Percentiles rank a stretch among this genome's conserved stretches.
Evolutionary conservation across 2,797 vertebrate species (phyloP).

Genomic region (Austrolebias charrua): DNA sequence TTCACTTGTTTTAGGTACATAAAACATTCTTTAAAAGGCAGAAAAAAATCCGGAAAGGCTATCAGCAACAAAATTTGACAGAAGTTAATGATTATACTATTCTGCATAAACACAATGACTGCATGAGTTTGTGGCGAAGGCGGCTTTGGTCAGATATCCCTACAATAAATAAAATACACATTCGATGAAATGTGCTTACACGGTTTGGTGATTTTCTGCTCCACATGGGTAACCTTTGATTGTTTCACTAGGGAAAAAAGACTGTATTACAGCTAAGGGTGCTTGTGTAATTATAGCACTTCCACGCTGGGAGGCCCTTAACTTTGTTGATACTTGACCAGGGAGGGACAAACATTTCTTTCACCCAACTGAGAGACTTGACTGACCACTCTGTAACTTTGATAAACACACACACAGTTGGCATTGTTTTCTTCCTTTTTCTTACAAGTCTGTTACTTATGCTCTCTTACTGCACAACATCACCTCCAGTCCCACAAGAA

Average conservation of each 20-base stretch:
- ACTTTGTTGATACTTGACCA: conserved; percentile 71
- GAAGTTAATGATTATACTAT: conserved; percentile 17
- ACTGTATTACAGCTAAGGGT: conserved; percentile 26
- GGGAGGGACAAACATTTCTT: conserved; percentile 48
- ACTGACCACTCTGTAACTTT: conserved; percentile 47
- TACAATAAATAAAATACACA: neutral
- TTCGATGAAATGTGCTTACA: neutral
- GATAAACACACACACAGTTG: conserved; percentile 40
- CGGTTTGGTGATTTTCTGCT: conserved; percentile 9
- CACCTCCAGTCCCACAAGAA: conserved; percentile 28
- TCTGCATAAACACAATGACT: conserved; percentile 7
- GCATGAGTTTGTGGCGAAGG: neutral
- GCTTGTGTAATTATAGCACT: conserved; percentile 53
- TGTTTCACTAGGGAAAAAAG: conserved; percentile 10
- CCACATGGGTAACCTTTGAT: conserved; percentile 4
- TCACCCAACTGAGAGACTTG: conserved; percentile 52
- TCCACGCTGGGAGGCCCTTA: conserved; percentile 41
- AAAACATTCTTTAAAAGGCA: conserved; percentile 40
- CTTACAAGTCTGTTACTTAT: conserved; percentile 50
- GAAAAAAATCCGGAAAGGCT: conserved; percentile 32
- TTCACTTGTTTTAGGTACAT: conserved; percentile 64
- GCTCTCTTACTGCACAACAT: conserved; percentile 39
- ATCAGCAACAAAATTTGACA: conserved; percentile 9
- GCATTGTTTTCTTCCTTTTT: conserved; percentile 17
- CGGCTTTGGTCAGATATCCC: neutral